These are phyloP conservation scores for Myotis planiceps DNA, from an alignment of 2,797 vertebrate species.

Conservation along the genomic window DNA sequence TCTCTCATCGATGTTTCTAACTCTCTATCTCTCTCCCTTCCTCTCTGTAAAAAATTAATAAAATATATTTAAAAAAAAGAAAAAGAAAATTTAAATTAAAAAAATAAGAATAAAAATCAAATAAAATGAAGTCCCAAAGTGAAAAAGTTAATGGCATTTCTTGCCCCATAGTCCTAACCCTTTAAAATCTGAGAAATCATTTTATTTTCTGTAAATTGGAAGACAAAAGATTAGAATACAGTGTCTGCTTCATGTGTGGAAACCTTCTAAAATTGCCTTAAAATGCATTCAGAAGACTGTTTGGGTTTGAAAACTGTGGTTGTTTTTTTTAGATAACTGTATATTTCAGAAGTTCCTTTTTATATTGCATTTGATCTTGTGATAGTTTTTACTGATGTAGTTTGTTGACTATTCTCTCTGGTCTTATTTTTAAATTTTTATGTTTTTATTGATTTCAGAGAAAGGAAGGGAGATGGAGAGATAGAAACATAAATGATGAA, in stretches of 20 bases:
- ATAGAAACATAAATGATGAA: too few species aligned
- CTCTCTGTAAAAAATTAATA: too few species aligned
- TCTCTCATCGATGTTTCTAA: too few species aligned
- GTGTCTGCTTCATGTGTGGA: not conserved
- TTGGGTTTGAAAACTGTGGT: not conserved
- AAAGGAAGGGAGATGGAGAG: too few species aligned
- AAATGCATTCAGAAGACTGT: not conserved
- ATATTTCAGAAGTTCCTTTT: conserved; percentile 40
- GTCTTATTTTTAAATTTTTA: not conserved
- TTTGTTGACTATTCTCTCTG: not conserved
- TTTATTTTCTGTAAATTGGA: not conserved
- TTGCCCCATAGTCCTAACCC: not conserved
- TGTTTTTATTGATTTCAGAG: too few species aligned
- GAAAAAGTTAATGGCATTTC: not conserved
- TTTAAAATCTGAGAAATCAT: conserved; percentile 41
- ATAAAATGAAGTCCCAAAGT: not conserved
- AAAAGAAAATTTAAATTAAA: not conserved
- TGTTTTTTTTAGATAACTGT: not conserved
- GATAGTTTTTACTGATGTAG: not conserved
- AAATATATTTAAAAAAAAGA: not conserved
- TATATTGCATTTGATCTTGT: not conserved
- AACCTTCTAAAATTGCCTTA: conserved; percentile 27
- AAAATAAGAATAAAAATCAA: not conserved
- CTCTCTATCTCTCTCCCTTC: too few species aligned
- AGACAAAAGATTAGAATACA: conserved; percentile 29